These are phyloP conservation scores for Ochotona curzoniae DNA, from an alignment of 2,113 vertebrate species.

Conservation along the genomic window DNA sequence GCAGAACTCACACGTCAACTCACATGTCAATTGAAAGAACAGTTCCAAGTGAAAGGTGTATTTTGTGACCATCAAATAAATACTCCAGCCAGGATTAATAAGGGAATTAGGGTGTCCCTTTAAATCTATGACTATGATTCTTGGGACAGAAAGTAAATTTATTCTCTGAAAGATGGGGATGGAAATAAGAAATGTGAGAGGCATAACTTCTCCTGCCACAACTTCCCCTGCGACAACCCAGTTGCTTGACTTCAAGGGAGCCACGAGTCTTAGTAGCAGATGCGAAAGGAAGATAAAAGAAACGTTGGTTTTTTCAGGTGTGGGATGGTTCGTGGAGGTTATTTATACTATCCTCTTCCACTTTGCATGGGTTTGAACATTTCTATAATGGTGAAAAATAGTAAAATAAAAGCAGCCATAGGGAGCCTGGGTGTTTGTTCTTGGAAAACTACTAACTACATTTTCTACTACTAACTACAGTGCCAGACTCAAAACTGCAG, in stretches of 20 bases:
- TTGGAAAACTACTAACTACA: not conserved
- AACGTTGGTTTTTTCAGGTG: not conserved
- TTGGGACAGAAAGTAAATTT: slow-evolving; percentile 10
- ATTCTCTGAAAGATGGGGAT: not conserved
- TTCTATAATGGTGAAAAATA: not conserved
- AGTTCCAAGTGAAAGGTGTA: not conserved
- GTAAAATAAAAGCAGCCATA: not conserved
- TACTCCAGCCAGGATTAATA: not conserved
- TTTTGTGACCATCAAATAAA: not conserved
- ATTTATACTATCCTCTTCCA: not conserved
- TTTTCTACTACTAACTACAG: not conserved
- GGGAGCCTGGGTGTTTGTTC: not conserved
- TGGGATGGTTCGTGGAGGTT: not conserved
- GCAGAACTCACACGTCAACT: not conserved
- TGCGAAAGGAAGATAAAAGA: not conserved
- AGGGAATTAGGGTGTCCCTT: not conserved
- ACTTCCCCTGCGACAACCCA: not conserved
- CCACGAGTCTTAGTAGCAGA: not conserved
- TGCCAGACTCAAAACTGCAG: not conserved
- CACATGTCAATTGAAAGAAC: not conserved
- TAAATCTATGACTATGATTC: not conserved
- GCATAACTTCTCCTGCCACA: not conserved
- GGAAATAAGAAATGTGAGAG: not conserved
- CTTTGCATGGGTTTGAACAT: not conserved
- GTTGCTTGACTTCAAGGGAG: not conserved